Evolutionary conservation across 2,888 invertebrate genomes (phyloP), one percentile per base, ranked within the genome.

Genomic region (Noctua janthina): DNA sequence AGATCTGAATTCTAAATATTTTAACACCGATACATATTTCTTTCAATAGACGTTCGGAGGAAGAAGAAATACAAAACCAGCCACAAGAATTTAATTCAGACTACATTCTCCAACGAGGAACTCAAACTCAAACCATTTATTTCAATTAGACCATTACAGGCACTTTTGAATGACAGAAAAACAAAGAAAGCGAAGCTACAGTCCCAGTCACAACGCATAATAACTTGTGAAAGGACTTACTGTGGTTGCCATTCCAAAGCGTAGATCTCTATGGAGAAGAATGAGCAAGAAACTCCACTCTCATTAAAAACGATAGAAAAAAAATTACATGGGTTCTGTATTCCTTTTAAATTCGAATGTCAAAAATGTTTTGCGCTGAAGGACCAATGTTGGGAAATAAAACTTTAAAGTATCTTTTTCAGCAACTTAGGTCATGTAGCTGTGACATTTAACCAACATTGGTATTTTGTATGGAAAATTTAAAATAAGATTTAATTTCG

Each of bases 1-100:
- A 88, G 81, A 66, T 68, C 68, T 74, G 59, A 87, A 85, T 78
- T 79, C 11, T 74, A 67, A 64, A 64, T 69, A 69, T 46, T 79
- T 15, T 56, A 62, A 66, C n/a, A 68, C 64, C 68, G 7, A 35
- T n/a, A 23, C 56, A 29, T 46, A 39, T 72, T 79, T 64, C 1
- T 46, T 73, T 64, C 4, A 49, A 70, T 23, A 43, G 1, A 62
- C 0, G 5, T 68, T 59, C 46, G 46, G 8, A 59, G 17, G n/a
- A 49, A 39, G 70, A 74, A 54, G 35, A 56, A 74, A 78, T 67
- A 66, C 54, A 69, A 64, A 73, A 56, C 35, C 20, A 13, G 11
- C 8, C 39, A 43, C 15, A 62, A 39, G 23, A 7, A 1, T 35
- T 64, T 35, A 64, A 75, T 23, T 7, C 0, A 35, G 29, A n/a